Evolutionary conservation across 2,113 vertebrate species (phyloP), one percentile per base, ranked within the genome.

Genomic region (Anoplopoma fimbria): DNA sequence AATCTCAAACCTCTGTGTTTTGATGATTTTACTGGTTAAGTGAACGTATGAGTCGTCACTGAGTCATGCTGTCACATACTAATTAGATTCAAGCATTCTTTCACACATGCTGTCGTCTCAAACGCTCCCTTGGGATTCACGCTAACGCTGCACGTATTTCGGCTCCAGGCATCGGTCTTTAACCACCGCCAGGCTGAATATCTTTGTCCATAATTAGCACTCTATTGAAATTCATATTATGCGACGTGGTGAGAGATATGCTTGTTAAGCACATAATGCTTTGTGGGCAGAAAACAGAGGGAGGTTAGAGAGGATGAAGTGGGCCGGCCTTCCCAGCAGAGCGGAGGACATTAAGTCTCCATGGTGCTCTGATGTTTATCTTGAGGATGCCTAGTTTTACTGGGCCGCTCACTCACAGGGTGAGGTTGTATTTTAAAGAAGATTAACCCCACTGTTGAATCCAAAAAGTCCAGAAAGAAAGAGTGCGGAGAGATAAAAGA

Each of bases 161-260:
- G 0, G 31, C 69, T 62, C 9, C 31, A 40, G 40, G 75, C 69
- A 8, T 19, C 0, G 34, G 34, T 14, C 40, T 45, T 9, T 15
- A 29, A 34, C 67, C 27, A 23, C 1, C 3, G 19, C 9, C 57
- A 2, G n/a, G 57, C 14, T 9, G 73, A 72, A 61, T 53, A 62
- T 73, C 25, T 62, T n/a, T 33, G 75, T 15, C 62, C 3, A 40
- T 77, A 57, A 77, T 62, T 68, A 31, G 60, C 3, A 0, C 33
- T 25, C 23, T 21, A 55, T 81, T 55, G 49, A 75, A 65, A 70
- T 79, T 51, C 58, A 58, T 27, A 31, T 65, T 57, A 29, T 29
- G 57, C 29, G 51, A 55, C 49, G 25, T 17, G 17, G 9, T 47
- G 15, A 33, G 68, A 74, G 2, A 42, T 34, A 15, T 42, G 23